Evolutionary conservation across 2,797 vertebrate species (phyloP), one percentile per base, ranked within the genome.

Genomic region (Phrynocephalus forsythii): DNA sequence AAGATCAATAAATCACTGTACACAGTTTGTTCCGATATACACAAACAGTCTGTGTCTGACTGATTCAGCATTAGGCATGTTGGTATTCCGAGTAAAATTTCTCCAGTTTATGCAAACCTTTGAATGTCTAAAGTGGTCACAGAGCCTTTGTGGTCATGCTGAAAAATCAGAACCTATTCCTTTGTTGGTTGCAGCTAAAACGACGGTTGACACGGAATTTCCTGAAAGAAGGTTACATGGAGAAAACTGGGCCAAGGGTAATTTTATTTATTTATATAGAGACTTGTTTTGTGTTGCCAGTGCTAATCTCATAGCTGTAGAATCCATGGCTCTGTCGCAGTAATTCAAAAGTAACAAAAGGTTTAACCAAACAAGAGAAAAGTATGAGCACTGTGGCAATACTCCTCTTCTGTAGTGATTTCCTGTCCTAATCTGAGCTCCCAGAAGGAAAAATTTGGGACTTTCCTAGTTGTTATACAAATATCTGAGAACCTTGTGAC

Each of bases 191-290:
- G 69, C 94, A 98, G 98, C 96, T 98, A 84, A 96, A 96, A 81
- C 97, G 96, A 72, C 98, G 97, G 86, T 95, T 98, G 72, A 98
- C 98, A 0, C 95, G 97, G 16, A 98, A 97, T 94, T 99, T 98
- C 94, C 94, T 98, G 90, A 99, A 97, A 93, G 98, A 99, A 90
- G 98, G 98, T 48, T 98, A 97, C 95, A 99, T 99, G 98, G 98
- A 98, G 93, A 99, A 99, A 95, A 98, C 98, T 0, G 98, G 98
- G 30, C 98, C 97, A 79, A 97, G 95, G 97, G 98, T 97, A 94
- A 76, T 30, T 81, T 44, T 68, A 44, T 67, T 26, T 44, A 67
- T 81, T 67, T 48, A 44, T n/a, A 48, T 82, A 81, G 79, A 26
- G 69, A 50, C 38, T 44, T 20, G 6, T 71, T 50, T 69, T 6